phyloP scores from a whole-genome alignment of 2,888 invertebrate genomes.

The Neoascia interrupta region DNA sequence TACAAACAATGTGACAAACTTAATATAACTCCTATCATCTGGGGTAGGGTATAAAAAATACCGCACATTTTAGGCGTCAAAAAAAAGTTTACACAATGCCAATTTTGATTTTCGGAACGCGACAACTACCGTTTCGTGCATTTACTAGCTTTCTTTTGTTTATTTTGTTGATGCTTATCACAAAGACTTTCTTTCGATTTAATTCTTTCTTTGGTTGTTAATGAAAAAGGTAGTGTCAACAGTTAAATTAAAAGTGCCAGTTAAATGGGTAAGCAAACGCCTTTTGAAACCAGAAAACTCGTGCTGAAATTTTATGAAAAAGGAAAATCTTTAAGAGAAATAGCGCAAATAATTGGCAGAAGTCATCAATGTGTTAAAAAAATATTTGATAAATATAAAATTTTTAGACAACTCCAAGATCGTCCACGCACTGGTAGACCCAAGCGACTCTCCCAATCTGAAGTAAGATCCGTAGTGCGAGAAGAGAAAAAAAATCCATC shows the following conservation, averaged over 20 bases:
- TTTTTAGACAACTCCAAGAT: not conserved
- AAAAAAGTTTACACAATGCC: too few species aligned
- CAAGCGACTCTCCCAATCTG: not conserved
- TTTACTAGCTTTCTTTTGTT: not conserved
- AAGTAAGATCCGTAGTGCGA: not conserved
- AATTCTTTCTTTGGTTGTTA: not conserved
- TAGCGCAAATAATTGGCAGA: not conserved
- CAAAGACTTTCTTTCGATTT: not conserved
- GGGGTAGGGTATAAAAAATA: too few species aligned
- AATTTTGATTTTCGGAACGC: not conserved
- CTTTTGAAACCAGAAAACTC: too few species aligned
- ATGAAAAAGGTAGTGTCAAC: not conserved
- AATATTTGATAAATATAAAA: not conserved
- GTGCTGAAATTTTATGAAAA: not conserved
- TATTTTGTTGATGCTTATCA: not conserved
- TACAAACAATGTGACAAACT: too few species aligned
- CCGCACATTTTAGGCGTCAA: conserved; percentile 4
- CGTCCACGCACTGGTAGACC: conserved; percentile 5
- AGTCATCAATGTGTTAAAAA: not conserved
- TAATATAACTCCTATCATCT: too few species aligned
- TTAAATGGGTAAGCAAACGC: not conserved
- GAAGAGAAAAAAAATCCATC: not conserved
- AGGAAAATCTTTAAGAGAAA: not conserved
- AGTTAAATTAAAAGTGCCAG: not conserved
- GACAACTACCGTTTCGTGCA: not conserved